Evolutionary conservation across 2,888 invertebrate genomes (phyloP), one percentile per base, ranked within the genome.

Genomic region (Prenolepis imparis): DNA sequence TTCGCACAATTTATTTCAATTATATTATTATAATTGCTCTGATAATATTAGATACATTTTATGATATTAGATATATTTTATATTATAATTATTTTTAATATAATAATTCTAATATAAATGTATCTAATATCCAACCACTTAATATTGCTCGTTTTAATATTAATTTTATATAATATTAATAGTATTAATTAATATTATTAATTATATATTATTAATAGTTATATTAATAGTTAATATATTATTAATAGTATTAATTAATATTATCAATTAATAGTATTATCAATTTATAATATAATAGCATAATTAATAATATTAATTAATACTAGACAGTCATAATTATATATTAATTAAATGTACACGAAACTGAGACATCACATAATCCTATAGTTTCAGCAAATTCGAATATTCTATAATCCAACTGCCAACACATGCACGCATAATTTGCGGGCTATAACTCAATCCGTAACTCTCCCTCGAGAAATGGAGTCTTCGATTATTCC

Each of bases 401-500:
- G 1, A n/a, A 57, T n/a, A 11, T 11, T 39, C 18, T 52, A 18
- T 36, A 75, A 63, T 39, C 18, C 41, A 5, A 24, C n/a, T n/a
- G 2, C 39, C 52, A 63, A 36, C 36, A 24, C n/a, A 8, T 28
- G 9, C 15, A 36, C 39, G 55, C 15, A 28, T 28, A 77, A 55
- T 77, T 44, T 28, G 24, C 39, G 18, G 36, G 12, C 36, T 52
- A 8, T 52, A 44, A 18, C 66, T 41, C 55, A 18, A 52, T 24
- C 28, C 11, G 6, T 39, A 48, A 63, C n/a, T 77, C 55, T 77
- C 21, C 21, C 57, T 41, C 8, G n/a, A 41, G n/a, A 41, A 59
- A 68, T 57, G 41, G 70, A 78, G 21, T 68, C 12, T n/a, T 3
- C 39, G 55, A 66, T 67, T 55, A 39, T 21, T 8, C 28, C 28